phyloP scores from a whole-genome alignment of 2,888 invertebrate genomes.

The Nasonovia ribisnigri region DNA sequence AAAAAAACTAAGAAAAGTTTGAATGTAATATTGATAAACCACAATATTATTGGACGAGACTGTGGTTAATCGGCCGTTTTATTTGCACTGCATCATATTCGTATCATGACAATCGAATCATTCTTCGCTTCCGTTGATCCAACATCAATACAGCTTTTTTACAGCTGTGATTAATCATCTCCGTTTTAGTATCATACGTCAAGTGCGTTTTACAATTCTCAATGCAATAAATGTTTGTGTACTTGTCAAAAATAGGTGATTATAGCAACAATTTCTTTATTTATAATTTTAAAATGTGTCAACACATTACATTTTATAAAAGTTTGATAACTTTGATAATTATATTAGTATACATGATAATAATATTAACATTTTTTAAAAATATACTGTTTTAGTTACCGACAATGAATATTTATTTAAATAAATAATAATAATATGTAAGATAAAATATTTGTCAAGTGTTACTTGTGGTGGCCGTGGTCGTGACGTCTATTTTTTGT shows the following conservation, averaged over 20 bases:
- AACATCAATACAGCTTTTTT: not conserved
- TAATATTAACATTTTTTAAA: not conserved
- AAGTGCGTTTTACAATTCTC: not conserved
- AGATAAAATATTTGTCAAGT: not conserved
- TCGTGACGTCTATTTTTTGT: not conserved
- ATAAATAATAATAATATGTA: not conserved
- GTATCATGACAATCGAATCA: not conserved
- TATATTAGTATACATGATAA: no score
- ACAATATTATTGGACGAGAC: not conserved
- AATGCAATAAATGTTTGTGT: not conserved
- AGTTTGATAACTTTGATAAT: not conserved
- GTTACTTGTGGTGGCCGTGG: not conserved
- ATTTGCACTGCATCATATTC: not conserved
- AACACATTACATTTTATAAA: not conserved
- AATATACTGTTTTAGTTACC: not conserved
- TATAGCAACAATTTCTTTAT: not conserved
- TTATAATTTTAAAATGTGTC: not conserved
- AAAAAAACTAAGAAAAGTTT: not conserved
- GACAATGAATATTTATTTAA: not conserved
- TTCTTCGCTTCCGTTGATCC: not conserved
- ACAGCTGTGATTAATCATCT: not conserved
- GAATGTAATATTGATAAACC: not conserved
- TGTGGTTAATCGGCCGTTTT: conserved; percentile 12
- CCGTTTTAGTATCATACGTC: not conserved
- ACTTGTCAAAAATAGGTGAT: not conserved